These are phyloP conservation scores for Karalla daura DNA, from an alignment of 2,797 vertebrate genomes.

Conservation along the genomic window DNA sequence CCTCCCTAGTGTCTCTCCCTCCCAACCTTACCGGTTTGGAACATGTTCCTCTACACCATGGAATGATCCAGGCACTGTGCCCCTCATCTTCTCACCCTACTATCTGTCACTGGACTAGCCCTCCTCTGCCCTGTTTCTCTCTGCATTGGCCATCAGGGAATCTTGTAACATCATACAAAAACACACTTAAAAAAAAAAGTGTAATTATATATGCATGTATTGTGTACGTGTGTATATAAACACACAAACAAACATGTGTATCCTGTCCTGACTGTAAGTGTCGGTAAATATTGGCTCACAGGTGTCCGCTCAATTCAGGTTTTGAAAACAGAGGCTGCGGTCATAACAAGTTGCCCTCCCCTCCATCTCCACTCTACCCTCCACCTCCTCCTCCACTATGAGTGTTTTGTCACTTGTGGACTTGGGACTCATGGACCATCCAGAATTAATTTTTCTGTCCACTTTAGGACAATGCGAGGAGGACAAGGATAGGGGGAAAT, in stretches of 20 bases:
- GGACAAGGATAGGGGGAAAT: slow-evolving; percentile 38
- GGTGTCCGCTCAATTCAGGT: too few relatives aligned
- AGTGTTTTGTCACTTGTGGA: slow-evolving; percentile 46
- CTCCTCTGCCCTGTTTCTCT: slow-evolving; percentile 76
- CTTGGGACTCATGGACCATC: slow-evolving; percentile 59
- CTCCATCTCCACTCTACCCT: not conserved
- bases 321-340: slow-evolving; percentile 24
- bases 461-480: slow-evolving; percentile 46
- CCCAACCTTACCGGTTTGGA: slow-evolving; percentile 87
- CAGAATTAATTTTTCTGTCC: slow-evolving; percentile 43
- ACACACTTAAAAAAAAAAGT: slow-evolving; percentile 68
- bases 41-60: slow-evolving; percentile 80
- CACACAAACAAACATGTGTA: slow-evolving; percentile 8
- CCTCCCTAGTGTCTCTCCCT: slow-evolving; percentile 53
- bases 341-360: slow-evolving; percentile 6
- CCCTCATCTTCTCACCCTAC: slow-evolving; percentile 50
- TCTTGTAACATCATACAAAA: slow-evolving; percentile 83
- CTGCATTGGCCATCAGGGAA: slow-evolving; percentile 88
- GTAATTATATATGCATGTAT: slow-evolving; percentile 75
- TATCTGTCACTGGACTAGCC: slow-evolving; percentile 63
- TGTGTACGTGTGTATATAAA: too few relatives aligned
- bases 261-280: slow-evolving; percentile 41
- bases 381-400: not conserved
- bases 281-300: slow-evolving; percentile 22
- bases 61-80: slow-evolving; percentile 76